Evolutionary conservation across 2,888 invertebrate genomes (phyloP), one percentile per base, ranked within the genome.

Genomic region (Coenonympha glycerion): DNA sequence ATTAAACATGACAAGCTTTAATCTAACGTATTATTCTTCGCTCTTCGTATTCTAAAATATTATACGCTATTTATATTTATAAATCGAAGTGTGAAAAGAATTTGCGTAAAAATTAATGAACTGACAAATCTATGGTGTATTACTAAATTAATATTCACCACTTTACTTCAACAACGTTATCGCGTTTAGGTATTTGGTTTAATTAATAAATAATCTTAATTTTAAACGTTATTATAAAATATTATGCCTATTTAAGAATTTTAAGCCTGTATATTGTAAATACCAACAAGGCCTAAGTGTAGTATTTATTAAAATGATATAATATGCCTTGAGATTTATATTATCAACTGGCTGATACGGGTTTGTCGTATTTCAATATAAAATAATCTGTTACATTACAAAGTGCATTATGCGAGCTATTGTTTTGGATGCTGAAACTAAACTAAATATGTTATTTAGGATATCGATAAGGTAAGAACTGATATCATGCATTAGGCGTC

Each of bases 381-480:
- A 59, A 57, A 51, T 60, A 59, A 61, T 62, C 55, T 61, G 52
- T 49, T 46, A 42, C 28, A 46, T 51, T 52, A 49, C 57, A 33
- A 53, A 47, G 48, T 59, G 50, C 51, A 56, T 58, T 55, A 56
- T 44, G 53, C 56, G 55, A 63, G 53, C 59, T 63, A 62, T 62
- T 61, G 61, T 63, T 53, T 56, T 36, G 53, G 63, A 62, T 63
- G 62, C 54, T 53, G 47, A 28, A 50, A 53, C 46, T 52, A 16
- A 21, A 33, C 30, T 36, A 44, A 45, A 41, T 21, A 48, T n/a
- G n/a, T n/a, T n/a, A 22, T 39, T 9, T 16, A 49, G 11, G 30
- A n/a, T n/a, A n/a, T n/a, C n/a, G n/a, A n/a, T n/a, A n/a, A n/a
- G n/a, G n/a, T n/a, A n/a, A n/a, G n/a, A 19, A 36, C 18, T 33